A percentile compares a stretch with the other conserved stretches of the same genome.
These are phyloP conservation scores for Drosophila hamatofila DNA, from an alignment of 2,888 invertebrate species.

Conservation along the genomic window DNA sequence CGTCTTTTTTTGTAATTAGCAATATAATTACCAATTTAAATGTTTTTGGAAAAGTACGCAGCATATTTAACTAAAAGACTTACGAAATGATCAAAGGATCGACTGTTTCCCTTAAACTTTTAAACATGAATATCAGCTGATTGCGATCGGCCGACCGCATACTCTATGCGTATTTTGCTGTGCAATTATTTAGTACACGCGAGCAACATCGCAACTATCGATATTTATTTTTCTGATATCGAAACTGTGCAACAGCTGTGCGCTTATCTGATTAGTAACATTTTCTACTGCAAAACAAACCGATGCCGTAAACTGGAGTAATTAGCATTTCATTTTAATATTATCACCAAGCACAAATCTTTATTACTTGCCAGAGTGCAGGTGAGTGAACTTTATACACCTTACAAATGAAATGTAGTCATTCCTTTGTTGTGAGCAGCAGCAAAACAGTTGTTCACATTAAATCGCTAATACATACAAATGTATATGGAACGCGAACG, in stretches of 20 bases:
- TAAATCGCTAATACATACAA: conserved; percentile 3
- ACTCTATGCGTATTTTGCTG: background rate
- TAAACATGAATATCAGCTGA: conserved; percentile 8
- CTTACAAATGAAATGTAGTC: background rate
- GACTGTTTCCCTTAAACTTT: background rate
- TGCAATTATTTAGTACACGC: background rate
- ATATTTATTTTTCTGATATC: conserved; percentile 21
- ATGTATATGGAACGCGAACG: conserved; percentile 9
- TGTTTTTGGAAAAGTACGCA: conserved; percentile 36
- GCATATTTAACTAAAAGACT: conserved; percentile 33
- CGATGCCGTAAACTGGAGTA: conserved; percentile 11
- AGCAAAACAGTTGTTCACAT: conserved; percentile 2
- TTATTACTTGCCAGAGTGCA: conserved; percentile 8
- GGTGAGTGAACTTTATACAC: conserved; percentile 27
- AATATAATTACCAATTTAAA: conserved; percentile 35
- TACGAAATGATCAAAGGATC: background rate
- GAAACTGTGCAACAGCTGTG: conserved; percentile 41
- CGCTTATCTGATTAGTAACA: conserved; percentile 44
- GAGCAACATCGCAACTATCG: conserved; percentile 15
- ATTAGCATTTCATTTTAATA: background rate
- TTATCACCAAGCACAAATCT: conserved; percentile 8
- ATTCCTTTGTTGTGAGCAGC: conserved; percentile 6
- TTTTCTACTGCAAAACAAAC: conserved; percentile 15
- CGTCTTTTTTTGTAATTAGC: no score
- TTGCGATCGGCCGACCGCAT: background rate